Evolutionary conservation across 2,113 vertebrate genomes (phyloP).

Genomic region (Passer domesticus): DNA sequence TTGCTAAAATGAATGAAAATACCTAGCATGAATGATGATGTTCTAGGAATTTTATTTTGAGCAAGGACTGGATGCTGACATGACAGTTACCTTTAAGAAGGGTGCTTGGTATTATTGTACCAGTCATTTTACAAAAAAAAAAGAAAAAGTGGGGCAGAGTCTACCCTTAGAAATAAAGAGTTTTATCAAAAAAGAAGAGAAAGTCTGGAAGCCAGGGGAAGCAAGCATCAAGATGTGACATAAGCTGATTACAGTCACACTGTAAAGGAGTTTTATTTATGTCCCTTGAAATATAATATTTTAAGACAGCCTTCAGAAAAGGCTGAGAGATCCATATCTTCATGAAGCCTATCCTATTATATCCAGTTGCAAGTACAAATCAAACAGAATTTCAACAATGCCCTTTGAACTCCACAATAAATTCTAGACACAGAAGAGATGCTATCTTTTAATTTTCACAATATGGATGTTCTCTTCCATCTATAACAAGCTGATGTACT

Average conservation of each 20-base stretch:
- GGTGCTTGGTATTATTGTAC: not conserved
- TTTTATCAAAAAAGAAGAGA: not conserved
- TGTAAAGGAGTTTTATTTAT: conserved; percentile 28
- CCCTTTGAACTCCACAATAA: conserved; percentile 41
- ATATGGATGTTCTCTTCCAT: not conserved
- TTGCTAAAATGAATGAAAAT: not conserved
- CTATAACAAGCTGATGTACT: conserved; percentile 12
- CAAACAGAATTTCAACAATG: conserved; percentile 20
- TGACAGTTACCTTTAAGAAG: not conserved
- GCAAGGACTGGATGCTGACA: not conserved
- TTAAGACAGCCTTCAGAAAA: not conserved
- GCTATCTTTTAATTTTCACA: conserved; percentile 36
- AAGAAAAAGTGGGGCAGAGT: not conserved
- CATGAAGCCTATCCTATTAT: not conserved
- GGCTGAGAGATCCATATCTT: conserved; percentile 10
- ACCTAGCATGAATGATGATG: not conserved
- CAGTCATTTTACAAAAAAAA: not conserved
- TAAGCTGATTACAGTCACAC: not conserved
- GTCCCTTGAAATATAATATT: conserved; percentile 32
- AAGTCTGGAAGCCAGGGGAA: not conserved
- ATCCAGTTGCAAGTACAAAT: conserved; percentile 30
- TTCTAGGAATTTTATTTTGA: not conserved
- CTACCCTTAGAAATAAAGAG: not conserved
- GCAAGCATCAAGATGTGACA: not conserved
- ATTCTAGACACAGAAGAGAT: conserved; percentile 14